Conservation (phyloP, 2,888 invertebrate genomes). For the Ophion obscuratus region DNA sequence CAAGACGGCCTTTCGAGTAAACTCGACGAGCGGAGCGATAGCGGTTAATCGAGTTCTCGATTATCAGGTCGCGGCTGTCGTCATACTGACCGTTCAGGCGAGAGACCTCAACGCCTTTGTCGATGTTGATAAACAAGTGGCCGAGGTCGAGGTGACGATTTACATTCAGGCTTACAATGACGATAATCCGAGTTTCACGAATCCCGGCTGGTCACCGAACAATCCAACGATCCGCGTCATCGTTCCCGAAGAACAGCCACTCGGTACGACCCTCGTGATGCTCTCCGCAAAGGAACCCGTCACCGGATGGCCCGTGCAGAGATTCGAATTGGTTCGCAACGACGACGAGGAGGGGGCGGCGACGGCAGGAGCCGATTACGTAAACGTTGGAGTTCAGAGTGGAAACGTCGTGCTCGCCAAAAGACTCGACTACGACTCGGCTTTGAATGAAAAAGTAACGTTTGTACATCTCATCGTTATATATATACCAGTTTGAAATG, state of each 20-base stretch:
- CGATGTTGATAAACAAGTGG: conserved; percentile 88
- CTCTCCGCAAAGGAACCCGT: conserved; percentile 90
- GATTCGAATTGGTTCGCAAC: conserved; percentile 82
- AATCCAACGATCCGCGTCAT: conserved; percentile 88
- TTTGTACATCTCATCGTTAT: too few relatives aligned
- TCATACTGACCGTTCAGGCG: conserved; percentile 90
- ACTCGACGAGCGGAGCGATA: conserved; percentile 89
- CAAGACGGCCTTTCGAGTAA: conserved; percentile 89
- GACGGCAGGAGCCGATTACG: conserved; percentile 79
- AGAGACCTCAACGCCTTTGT: conserved; percentile 89
- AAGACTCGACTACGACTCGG: conserved; percentile 90
- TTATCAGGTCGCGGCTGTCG: conserved; percentile 90
- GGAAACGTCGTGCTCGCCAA: conserved; percentile 91
- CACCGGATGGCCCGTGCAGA: conserved; percentile 87
- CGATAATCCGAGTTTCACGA: conserved; percentile 90
- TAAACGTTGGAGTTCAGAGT: conserved; percentile 86
- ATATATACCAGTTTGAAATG: too few relatives aligned
- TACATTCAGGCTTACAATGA: conserved; percentile 92
- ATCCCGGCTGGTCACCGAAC: conserved; percentile 89
- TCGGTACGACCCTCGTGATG: conserved; percentile 89
- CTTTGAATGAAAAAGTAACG: conserved; percentile 86
- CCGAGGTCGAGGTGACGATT: conserved; percentile 89
- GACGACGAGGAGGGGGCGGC: conserved; percentile 65
- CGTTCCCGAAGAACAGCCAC: conserved; percentile 91
- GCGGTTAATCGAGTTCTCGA: conserved; percentile 88